Base-by-base conservation (phyloP, 2,888 invertebrate species). In the Lithophane semibrunnea region DNA sequence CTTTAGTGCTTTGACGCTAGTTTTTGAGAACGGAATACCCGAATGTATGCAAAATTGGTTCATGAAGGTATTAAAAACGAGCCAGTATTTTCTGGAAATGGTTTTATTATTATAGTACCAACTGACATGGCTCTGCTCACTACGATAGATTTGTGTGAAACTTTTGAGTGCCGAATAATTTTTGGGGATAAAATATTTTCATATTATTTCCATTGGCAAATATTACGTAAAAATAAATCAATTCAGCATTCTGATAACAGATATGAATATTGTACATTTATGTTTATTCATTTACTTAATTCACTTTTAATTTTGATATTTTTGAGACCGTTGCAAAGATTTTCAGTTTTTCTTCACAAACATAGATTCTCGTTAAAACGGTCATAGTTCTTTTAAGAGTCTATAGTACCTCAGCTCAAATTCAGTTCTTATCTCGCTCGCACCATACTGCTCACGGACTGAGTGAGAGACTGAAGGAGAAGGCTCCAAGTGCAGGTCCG, bases 151-250 rank as follows among this genome's bases (percentile, higher is more conserved):
- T 60, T 75, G 47, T 58, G 37, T 18, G 47, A 47, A 12, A 61
- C 24, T 44, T 75, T 75, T 76, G 18, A 79, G 3, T 16, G 18
- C 1, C 4, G 21, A 60, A 37, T 47, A 24, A 29, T 65, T 75
- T 60, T 58, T 74, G 16, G 3, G 7, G 4, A 42, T 37, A 42
- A 76, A 54, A 54, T 37, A 54, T 66, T 82, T 75, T 66, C 10
- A 42, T 37, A 37, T 2, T 60, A 56, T 63, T 80, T 80, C n/a
- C 13, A 47, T 63, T 13, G 21, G 47, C 1, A 58, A 52, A 58
- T 65, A 82, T 60, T n/a, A 58, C 58, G 7, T 65, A 10, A 16
- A 58, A 65, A 75, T 75, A 24, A 44, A 82, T 52, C 18, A 81
- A 64, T 56, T 49, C 2, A 29, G n/a, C 16, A 42, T 64, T 63